phyloP scores from a whole-genome alignment of 2,888 invertebrate genomes.

The Agriopis marginaria region DNA sequence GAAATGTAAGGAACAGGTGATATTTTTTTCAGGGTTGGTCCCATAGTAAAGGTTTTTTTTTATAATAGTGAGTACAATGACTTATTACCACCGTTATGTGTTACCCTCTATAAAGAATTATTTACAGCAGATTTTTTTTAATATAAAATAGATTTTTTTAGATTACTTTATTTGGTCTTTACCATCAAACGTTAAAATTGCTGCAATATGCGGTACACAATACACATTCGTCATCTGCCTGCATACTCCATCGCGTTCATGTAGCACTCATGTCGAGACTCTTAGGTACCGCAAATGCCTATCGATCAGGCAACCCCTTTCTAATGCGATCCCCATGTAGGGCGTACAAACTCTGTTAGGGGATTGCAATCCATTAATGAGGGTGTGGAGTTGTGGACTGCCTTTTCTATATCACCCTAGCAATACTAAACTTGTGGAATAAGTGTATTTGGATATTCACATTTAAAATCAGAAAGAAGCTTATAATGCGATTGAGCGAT shows the following conservation, averaged over 20 bases:
- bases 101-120: too few species aligned
- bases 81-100: too few species aligned
- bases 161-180: too few species aligned
- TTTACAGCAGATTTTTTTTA: too few species aligned
- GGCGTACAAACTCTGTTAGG: constrained; percentile 57
- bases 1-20: too few species aligned
- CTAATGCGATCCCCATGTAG: constrained; percentile 51
- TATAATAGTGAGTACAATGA: too few species aligned
- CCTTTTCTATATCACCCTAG: constrained; percentile 32
- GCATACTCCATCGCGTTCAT: constrained; percentile 19
- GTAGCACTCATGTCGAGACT: constrained; percentile 30
- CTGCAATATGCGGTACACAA: neutral
- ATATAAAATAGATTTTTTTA: too few species aligned
- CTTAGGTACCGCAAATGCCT: constrained; percentile 45
- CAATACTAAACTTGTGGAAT: constrained; percentile 17
- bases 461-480: too few species aligned
- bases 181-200: neutral
- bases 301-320: constrained; percentile 56
- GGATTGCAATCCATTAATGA: constrained; percentile 49
- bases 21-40: too few species aligned
- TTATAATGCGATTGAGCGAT: too few species aligned
- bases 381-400: constrained; percentile 44
- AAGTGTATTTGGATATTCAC: constrained; percentile 35
- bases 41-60: too few species aligned
- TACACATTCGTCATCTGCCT: constrained; percentile 9